A percentile compares a stretch with the other conserved stretches of the same genome.
These are phyloP conservation scores for Brenthis daphne DNA, from an alignment of 2,888 invertebrate species.

Conservation along the genomic window DNA sequence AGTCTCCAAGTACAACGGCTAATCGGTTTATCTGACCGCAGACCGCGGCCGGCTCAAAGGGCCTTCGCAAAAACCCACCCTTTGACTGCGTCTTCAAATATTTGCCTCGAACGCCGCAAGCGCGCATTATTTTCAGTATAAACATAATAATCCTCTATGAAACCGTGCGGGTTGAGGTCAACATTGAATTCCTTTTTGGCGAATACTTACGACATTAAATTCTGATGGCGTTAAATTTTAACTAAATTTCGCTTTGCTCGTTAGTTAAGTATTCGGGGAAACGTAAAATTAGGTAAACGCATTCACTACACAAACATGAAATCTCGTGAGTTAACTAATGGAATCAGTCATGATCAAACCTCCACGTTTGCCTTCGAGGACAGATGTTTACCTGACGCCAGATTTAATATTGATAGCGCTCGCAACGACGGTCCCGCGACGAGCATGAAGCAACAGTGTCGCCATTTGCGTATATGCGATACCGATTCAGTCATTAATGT, in stretches of 20 bases:
- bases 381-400: slow-evolving; percentile 56
- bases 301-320: slow-evolving; percentile 31
- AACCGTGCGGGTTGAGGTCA: slow-evolving; percentile 55
- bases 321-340: slow-evolving; percentile 53
- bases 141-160: slow-evolving; percentile 74
- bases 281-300: slow-evolving; percentile 32
- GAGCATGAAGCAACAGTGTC: slow-evolving; percentile 46
- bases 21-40: slow-evolving; percentile 79
- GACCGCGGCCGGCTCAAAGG: slow-evolving; percentile 69
- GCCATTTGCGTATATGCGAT: slow-evolving; percentile 27
- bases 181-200: slow-evolving; percentile 58
- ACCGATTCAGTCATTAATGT: neutral
- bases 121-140: slow-evolving; percentile 78
- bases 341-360: slow-evolving; percentile 59
- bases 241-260: slow-evolving; percentile 29
- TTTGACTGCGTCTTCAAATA: slow-evolving; percentile 79
- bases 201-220: slow-evolving; percentile 38
- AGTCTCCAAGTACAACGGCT: slow-evolving; percentile 40
- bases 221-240: slow-evolving; percentile 34
- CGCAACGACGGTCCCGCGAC: slow-evolving; percentile 46
- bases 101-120: slow-evolving; percentile 72
- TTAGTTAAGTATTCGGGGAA: slow-evolving; percentile 30
- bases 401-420: slow-evolving; percentile 71
- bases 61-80: slow-evolving; percentile 72
- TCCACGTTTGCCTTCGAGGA: slow-evolving; percentile 56